A percentile compares a stretch with the other conserved stretches of the same genome.
Conservation (phyloP, 92 coral and sea anemone genomes). For the Parazoanthus swiftii region DNA sequence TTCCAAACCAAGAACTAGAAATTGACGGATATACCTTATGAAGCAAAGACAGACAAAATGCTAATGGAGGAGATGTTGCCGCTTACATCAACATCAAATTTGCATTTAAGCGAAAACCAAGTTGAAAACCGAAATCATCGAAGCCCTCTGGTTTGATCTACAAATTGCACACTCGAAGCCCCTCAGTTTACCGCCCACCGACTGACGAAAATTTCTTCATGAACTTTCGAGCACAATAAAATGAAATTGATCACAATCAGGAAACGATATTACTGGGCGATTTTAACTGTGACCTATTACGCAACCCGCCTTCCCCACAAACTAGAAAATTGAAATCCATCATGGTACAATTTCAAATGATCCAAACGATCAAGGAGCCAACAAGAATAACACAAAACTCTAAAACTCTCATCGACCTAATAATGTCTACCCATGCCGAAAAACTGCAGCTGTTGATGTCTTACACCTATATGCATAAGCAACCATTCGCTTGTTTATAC, state of each 20-base stretch:
- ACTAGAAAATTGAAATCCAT: slow-evolving; percentile 28
- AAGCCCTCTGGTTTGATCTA: not conserved
- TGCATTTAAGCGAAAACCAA: no score
- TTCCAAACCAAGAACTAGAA: slow-evolving; percentile 42
- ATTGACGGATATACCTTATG: slow-evolving; percentile 44
- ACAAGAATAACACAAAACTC: slow-evolving; percentile 34
- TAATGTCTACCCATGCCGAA: slow-evolving; percentile 2
- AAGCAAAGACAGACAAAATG: slow-evolving; percentile 43
- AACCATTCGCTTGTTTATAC: slow-evolving; percentile 49
- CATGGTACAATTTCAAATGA: slow-evolving; percentile 16
- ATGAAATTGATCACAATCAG: slow-evolving; percentile 1
- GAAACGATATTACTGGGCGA: not conserved
- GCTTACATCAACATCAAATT: not conserved
- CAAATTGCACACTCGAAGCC: slow-evolving; percentile 7
- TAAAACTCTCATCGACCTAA: slow-evolving; percentile 22
- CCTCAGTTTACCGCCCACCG: not conserved
- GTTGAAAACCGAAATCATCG: not conserved
- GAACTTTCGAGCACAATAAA: not conserved
- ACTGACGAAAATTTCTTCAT: slow-evolving; percentile 8
- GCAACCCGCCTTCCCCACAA: not conserved
- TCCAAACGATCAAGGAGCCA: slow-evolving; percentile 19
- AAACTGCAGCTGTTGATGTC: slow-evolving; percentile 37
- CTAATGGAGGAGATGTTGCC: slow-evolving; percentile 51
- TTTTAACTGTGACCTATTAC: not conserved
- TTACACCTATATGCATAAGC: slow-evolving; percentile 37